phyloP scores from a whole-genome alignment of 1,140 invertebrate species.

The Sinonovacula constricta region DNA sequence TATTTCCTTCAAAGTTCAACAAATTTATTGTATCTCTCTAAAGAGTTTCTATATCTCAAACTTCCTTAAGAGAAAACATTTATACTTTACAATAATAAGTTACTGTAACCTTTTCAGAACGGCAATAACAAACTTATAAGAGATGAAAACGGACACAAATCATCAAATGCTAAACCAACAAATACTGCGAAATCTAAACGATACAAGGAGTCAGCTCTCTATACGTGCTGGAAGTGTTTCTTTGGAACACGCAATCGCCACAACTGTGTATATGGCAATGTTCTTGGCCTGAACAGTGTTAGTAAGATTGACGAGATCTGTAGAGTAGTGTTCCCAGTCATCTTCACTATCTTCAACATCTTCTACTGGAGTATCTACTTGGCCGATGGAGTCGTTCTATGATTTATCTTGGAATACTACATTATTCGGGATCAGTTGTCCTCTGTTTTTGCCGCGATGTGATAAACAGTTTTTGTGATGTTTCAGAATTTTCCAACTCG shows the following conservation, averaged over 20 bases:
- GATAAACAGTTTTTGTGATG: too few species aligned
- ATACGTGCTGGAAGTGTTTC: conserved; percentile 50
- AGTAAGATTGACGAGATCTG: conserved; percentile 80
- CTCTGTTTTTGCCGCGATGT: too few species aligned
- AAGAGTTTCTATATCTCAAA: too few species aligned
- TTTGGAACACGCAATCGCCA: conserved; percentile 48
- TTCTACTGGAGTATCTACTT: conserved; percentile 80
- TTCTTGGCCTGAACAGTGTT: conserved; percentile 70
- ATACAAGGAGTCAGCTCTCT: conserved; percentile 16
- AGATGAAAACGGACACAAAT: conserved; percentile 34
- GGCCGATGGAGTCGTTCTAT: conserved; percentile 10
- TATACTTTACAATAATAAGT: too few species aligned
- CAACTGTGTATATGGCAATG: conserved; percentile 11
- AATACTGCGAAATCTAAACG: background rate
- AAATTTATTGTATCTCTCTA: too few species aligned
- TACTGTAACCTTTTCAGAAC: too few species aligned
- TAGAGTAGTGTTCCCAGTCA: conserved; percentile 79
- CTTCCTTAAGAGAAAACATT: too few species aligned
- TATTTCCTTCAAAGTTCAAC: too few species aligned
- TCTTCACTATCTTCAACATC: conserved; percentile 79
- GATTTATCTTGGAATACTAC: too few species aligned
- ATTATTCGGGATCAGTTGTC: too few species aligned
- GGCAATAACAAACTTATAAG: too few species aligned
- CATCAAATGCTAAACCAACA: background rate
- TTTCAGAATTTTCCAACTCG: too few species aligned